Percentiles rank a stretch among this genome's conserved stretches.
phyloP scores from a whole-genome alignment of 2,113 vertebrate species.

The Tragulus kanchil region DNA sequence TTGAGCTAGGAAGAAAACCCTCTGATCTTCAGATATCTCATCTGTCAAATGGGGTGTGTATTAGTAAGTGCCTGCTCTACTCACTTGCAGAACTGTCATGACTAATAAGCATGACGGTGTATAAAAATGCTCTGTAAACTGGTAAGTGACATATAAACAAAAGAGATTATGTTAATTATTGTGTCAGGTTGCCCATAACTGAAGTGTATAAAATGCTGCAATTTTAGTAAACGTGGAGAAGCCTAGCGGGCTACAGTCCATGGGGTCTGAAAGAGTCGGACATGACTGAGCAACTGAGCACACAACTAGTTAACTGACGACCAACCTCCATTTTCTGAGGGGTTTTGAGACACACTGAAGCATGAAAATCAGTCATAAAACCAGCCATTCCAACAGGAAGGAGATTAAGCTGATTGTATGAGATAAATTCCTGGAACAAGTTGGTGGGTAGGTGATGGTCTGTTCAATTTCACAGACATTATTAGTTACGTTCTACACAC shows the following conservation, averaged over 20 bases:
- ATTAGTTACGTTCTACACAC: neutral
- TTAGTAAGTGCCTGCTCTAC: slow-evolving; percentile 1
- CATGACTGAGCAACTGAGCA: neutral
- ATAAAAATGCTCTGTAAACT: slow-evolving; percentile 6
- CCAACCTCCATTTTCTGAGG: slow-evolving; percentile 3
- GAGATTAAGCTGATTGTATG: neutral
- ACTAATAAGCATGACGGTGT: neutral
- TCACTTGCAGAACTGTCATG: slow-evolving; percentile 8
- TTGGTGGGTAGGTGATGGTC: neutral
- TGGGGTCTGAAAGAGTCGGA: neutral
- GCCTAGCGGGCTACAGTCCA: neutral
- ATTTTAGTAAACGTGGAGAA: too few relatives aligned
- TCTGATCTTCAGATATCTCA: slow-evolving; percentile 17
- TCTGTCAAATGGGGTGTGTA: slow-evolving; percentile 23
- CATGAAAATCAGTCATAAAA: neutral
- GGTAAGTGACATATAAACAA: slow-evolving; percentile 24
- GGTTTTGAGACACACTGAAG: slow-evolving; percentile 13
- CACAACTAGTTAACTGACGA: neutral
- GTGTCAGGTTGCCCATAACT: neutral
- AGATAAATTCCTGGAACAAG: slow-evolving; percentile 11
- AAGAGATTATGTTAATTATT: neutral
- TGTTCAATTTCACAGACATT: neutral
- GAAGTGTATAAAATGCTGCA: too few relatives aligned
- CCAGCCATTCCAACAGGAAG: neutral
- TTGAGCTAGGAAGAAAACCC: neutral